These are phyloP conservation scores for Temnopleurus reevesii DNA, from an alignment of 53 echinoderm and acorn worm species.

Conservation along the genomic window DNA sequence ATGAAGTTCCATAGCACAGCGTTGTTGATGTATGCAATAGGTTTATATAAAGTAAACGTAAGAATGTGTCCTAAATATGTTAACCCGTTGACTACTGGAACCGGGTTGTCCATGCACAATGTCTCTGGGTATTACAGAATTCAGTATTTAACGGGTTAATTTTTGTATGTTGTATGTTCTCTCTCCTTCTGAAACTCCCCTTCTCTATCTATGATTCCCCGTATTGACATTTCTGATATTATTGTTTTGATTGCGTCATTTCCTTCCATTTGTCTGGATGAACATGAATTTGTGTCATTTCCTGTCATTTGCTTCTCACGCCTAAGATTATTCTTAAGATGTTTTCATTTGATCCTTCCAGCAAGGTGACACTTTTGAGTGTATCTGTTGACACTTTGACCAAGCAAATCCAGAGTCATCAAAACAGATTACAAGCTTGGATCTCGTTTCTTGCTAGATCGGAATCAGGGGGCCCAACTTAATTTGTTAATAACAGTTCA, in stretches of 20 bases:
- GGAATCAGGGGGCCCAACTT: background rate
- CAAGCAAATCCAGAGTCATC: background rate
- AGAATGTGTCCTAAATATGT: too few species aligned
- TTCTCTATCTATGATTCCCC: too few species aligned
- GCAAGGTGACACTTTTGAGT: conserved; percentile 26
- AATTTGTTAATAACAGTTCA: conserved; percentile 19
- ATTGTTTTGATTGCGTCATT: conserved; percentile 32
- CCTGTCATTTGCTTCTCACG: conserved; percentile 5
- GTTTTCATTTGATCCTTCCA: conserved; percentile 13
- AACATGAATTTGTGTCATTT: conserved; percentile 25
- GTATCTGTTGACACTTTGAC: conserved; percentile 34
- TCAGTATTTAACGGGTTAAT: too few species aligned
- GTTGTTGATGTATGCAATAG: too few species aligned
- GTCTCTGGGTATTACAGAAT: too few species aligned
- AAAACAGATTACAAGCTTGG: background rate
- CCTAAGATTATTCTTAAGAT: conserved; percentile 19
- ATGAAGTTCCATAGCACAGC: too few species aligned
- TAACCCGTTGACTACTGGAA: too few species aligned
- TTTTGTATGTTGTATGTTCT: too few species aligned
- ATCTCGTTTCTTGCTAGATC: background rate
- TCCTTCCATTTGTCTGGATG: conserved; percentile 27
- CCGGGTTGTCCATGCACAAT: too few species aligned
- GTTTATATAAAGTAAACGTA: too few species aligned
- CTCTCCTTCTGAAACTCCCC: too few species aligned
- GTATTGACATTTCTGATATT: conserved; percentile 10